Base-by-base conservation (phyloP, 2,113 vertebrate species). In the Tachycineta bicolor region DNA sequence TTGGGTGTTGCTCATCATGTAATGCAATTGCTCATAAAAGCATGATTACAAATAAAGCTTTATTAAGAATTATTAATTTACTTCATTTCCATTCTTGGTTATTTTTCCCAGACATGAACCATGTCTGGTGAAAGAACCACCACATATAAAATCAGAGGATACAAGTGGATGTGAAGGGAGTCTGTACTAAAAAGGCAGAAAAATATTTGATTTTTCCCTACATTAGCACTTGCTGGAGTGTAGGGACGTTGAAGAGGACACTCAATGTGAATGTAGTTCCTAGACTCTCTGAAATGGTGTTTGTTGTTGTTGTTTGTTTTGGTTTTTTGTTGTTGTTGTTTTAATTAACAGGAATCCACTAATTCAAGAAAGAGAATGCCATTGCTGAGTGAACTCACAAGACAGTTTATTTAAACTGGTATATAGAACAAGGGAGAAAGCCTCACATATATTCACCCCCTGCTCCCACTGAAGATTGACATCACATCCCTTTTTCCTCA, bases 181-280 rank as follows among this genome's bases (percentile, higher is more conserved):
- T 31, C 28, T 82, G 22, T 50, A 43, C 11, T 22, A 59, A 18
- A 79, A 44, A 44, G 53, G 14, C 4, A 18, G 13, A 41, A 60
- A 84, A 17, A 56, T 1, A 67, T 24, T 12, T 44, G 13, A 29
- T 58, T 76, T 79, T 89, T 73, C 5, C 4, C 15, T 47, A 10
- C 16, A 16, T 14, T 67, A 19, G 4, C 14, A 50, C 6, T 24
- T 64, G 15, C 3, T 0, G 0, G 4, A 14, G 6, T 14, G 2
- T 17, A 10, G 5, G 4, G 15, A 29, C 5, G 5, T 6, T 41
- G 12, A 73, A 64, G 10, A 53, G 11, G 46, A 26, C 14, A 24
- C 13, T 86, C 0, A 0, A 2, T 53, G 28, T 0, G 1, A 56
- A 37, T 52, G 22, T 46, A 15, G 11, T 53, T 14, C 75, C 73